Evolutionary conservation across 2,888 invertebrate genomes (phyloP), one percentile per base, ranked within the genome.

Genomic region (Drosophila meridionalis): DNA sequence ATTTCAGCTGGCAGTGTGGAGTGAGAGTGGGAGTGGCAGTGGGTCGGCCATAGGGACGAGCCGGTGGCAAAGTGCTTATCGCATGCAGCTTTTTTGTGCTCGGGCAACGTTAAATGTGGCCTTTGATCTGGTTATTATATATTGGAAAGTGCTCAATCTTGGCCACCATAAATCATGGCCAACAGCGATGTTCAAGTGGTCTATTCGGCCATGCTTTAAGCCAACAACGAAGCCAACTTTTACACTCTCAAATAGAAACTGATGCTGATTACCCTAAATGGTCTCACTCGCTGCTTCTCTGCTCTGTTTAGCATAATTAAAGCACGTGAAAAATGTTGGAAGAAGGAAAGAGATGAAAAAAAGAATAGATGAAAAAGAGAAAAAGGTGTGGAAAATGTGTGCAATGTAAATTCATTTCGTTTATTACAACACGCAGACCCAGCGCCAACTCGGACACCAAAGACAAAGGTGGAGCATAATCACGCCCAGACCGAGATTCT

Each of bases 331-430:
- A 59, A 36, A 43, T 50, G 20, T 20, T 20, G 26, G n/a, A 34
- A 20, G 20, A 14, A 40, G 9, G 26, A 14, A 43, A 36, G 40
- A 40, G 26, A 65, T 52, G 14, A 20, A 68, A 52, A 20, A 20
- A 20, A 20, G 20, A 20, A 20, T 1, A 20, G 20, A 20, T 20
- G 20, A 53, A 14, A 7, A 38, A 26, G 8, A 11, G 11, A n/a
- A 7, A 11, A 11, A 9, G 42, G 0, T 14, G 53, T 7, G 57
- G 60, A 47, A 63, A 30, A 55, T 62, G 62, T 73, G 63, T 61
- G 76, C 76, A 62, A 82, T 89, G 87, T 83, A 87, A 87, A 87
- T 88, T 86, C 73, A 86, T 86, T 79, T 78, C 76, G 76, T 76
- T 82, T 87, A 87, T 87, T 84, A 78, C 69, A 69, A 67, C 82